phyloP scores from a whole-genome alignment of 2,888 invertebrate species.

The Apamea monoglypha region DNA sequence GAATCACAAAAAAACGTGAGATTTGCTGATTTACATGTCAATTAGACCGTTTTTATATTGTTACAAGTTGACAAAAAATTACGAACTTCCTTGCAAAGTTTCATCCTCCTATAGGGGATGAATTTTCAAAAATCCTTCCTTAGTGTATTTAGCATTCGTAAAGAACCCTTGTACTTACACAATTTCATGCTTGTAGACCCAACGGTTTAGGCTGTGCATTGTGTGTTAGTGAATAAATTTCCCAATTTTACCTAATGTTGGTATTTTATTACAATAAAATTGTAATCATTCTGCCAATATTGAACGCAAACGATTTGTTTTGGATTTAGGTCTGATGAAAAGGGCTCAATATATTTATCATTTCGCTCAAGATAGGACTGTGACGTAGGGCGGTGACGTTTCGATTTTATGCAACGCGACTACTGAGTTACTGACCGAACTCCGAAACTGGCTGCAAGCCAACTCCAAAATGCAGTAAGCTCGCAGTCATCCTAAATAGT shows the following conservation, averaged over 20 bases:
- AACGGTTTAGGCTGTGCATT: no score
- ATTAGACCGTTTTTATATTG: not conserved
- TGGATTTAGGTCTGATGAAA: not conserved
- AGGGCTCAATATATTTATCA: not conserved
- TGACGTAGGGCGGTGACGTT: not conserved
- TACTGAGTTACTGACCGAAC: constrained; percentile 13
- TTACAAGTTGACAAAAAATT: not conserved
- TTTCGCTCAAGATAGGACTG: not conserved
- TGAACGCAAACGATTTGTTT: not conserved
- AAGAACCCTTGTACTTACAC: no score
- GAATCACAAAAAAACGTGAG: not conserved
- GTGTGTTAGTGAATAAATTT: no score
- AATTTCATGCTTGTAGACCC: no score
- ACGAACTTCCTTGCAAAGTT: not conserved
- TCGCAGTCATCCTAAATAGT: constrained; percentile 1
- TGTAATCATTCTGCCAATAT: not conserved
- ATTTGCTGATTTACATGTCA: not conserved
- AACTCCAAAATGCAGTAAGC: constrained; percentile 16
- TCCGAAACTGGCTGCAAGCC: constrained; percentile 14
- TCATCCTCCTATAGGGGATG: not conserved
- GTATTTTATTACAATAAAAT: not conserved
- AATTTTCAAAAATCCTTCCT: not conserved
- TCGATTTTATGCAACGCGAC: not conserved
- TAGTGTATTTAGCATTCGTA: no score
- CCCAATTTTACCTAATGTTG: no score